A percentile compares a stretch with the other conserved stretches of the same genome.
Evolutionary conservation across 2,888 invertebrate genomes (phyloP).

Genomic region (Atethmia centrago): DNA sequence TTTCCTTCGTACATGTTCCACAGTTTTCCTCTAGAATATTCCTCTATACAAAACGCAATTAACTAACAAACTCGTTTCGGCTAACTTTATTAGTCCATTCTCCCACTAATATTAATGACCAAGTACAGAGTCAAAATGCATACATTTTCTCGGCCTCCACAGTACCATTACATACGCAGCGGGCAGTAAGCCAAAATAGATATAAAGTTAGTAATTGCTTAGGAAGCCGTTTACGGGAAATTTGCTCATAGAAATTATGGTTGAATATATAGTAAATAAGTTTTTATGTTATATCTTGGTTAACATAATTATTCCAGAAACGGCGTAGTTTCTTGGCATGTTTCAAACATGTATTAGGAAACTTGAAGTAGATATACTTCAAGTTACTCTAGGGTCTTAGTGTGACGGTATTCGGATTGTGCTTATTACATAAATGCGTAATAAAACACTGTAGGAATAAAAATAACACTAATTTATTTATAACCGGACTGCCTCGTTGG

Average conservation of each 20-base stretch:
- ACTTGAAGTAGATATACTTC: background rate
- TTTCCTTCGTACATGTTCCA: background rate
- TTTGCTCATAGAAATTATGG: slow-evolving; percentile 42
- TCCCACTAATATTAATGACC: slow-evolving; percentile 65
- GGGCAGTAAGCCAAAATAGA: slow-evolving; percentile 75
- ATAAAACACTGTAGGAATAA: background rate
- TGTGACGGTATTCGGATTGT: background rate
- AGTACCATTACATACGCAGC: slow-evolving; percentile 56
- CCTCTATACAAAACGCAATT: slow-evolving; percentile 32
- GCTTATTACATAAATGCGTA: background rate
- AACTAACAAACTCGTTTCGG: slow-evolving; percentile 34
- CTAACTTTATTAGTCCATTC: slow-evolving; percentile 54
- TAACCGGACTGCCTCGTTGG: too few relatives aligned
- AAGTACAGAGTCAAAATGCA: slow-evolving; percentile 61
- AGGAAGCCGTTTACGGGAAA: slow-evolving; percentile 62
- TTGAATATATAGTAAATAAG: slow-evolving; percentile 14
- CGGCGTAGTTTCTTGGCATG: background rate
- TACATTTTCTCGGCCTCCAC: slow-evolving; percentile 64
- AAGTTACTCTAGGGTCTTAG: background rate
- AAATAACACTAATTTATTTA: background rate
- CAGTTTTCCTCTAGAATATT: slow-evolving; percentile 34
- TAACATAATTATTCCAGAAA: background rate
- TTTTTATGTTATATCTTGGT: background rate
- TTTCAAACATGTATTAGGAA: background rate
- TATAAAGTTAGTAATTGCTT: slow-evolving; percentile 74